Conservation (phyloP, 2,888 invertebrate species). For the Chymomyza fuscimana region DNA sequence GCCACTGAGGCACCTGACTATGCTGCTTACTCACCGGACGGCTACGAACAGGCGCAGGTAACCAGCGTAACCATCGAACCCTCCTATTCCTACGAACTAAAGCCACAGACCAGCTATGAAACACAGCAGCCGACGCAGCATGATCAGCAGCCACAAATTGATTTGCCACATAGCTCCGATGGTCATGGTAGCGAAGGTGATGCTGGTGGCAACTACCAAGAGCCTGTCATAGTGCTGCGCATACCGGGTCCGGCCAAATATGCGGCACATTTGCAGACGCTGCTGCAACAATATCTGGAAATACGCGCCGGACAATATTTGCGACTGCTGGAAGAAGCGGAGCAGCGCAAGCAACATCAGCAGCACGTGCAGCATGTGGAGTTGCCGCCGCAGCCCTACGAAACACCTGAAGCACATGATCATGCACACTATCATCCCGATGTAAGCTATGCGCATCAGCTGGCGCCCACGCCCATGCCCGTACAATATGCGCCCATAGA, state of each 20-base stretch:
- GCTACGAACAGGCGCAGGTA: constrained; percentile 55
- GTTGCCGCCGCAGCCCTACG: constrained; percentile 36
- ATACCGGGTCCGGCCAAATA: constrained; percentile 79
- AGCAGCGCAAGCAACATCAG: constrained; percentile 66
- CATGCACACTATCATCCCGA: constrained; percentile 59
- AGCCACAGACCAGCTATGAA: constrained; percentile 69
- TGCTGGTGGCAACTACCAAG: constrained; percentile 59
- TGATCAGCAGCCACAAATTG: constrained; percentile 61
- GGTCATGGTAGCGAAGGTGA: constrained; percentile 29
- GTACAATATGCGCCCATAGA: constrained; percentile 71
- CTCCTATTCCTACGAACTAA: constrained; percentile 81
- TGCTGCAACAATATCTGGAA: constrained; percentile 79
- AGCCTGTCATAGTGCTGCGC: constrained; percentile 78
- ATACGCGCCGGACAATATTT: constrained; percentile 79
- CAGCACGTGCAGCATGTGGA: constrained; percentile 38
- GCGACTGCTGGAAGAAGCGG: constrained; percentile 76
- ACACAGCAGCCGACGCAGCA: constrained; percentile 29
- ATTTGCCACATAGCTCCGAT: constrained; percentile 45
- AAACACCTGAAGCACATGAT: constrained; percentile 38
- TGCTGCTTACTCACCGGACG: constrained; percentile 47
- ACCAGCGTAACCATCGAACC: constrained; percentile 82
- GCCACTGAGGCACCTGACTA: constrained; percentile 65
- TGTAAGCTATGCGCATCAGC: constrained; percentile 58
- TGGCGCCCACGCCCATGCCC: constrained; percentile 54
- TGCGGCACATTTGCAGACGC: constrained; percentile 77